Conservation (phyloP, 2,888 invertebrate species). For the Agrilus biguttatus region DNA sequence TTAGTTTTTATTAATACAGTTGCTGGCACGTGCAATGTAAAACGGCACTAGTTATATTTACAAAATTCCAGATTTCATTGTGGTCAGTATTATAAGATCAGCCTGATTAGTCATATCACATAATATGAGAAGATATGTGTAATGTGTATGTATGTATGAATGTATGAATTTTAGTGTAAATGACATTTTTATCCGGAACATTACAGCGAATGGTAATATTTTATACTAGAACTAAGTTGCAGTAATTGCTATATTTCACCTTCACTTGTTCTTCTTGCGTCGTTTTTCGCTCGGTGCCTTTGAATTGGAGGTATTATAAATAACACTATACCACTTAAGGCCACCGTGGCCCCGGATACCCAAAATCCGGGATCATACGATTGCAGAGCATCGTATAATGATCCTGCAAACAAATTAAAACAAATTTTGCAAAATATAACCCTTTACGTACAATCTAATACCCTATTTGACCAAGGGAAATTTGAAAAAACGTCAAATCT, state of each 20-base stretch:
- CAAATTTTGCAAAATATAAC: neutral
- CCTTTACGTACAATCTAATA: too few relatives aligned
- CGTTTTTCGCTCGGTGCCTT: slow-evolving; percentile 26
- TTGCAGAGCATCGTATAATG: slow-evolving; percentile 59
- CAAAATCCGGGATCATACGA: slow-evolving; percentile 82
- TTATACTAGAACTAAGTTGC: slow-evolving; percentile 7
- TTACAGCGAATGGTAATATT: slow-evolving; percentile 7
- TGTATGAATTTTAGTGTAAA: too few relatives aligned
- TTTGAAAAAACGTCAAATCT: too few relatives aligned
- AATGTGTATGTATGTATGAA: too few relatives aligned
- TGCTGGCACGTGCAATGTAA: too few relatives aligned
- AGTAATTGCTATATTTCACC: slow-evolving; percentile 23
- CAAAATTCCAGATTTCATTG: too few relatives aligned
- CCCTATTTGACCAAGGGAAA: too few relatives aligned
- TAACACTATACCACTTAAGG: slow-evolving; percentile 75
- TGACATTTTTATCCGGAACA: neutral
- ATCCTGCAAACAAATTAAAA: slow-evolving; percentile 48
- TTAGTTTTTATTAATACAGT: too few relatives aligned
- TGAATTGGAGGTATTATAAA: slow-evolving; percentile 68
- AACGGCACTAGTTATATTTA: too few relatives aligned
- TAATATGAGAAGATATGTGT: too few relatives aligned
- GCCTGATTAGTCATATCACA: too few relatives aligned
- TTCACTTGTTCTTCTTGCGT: slow-evolving; percentile 4
- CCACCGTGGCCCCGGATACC: slow-evolving; percentile 74
- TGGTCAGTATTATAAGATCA: too few relatives aligned